phyloP scores from a whole-genome alignment of 2,888 invertebrate genomes.

The Bellardia pandia region DNA sequence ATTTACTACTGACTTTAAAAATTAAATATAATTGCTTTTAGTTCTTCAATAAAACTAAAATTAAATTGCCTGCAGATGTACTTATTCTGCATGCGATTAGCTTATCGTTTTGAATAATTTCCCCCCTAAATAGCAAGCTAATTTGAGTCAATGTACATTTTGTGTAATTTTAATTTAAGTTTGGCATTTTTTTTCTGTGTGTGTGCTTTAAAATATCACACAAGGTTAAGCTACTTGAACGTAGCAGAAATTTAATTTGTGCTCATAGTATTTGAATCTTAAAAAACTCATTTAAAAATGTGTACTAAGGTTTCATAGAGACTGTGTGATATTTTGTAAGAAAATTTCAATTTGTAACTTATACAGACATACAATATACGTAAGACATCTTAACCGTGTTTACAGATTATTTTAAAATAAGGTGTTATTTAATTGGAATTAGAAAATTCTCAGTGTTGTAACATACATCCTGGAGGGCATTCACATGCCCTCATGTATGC shows the following conservation, averaged over 20 bases:
- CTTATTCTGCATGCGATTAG: background rate
- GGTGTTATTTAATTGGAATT: background rate
- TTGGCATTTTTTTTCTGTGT: slow-evolving; percentile 11
- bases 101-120: background rate
- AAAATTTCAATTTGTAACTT: slow-evolving; percentile 17
- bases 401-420: background rate
- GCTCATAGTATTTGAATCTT: slow-evolving; percentile 30
- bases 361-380: background rate
- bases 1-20: no score
- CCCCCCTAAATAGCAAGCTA: slow-evolving; percentile 2
- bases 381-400: background rate
- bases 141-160: slow-evolving; percentile 50
- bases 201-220: slow-evolving; percentile 20
- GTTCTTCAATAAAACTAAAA: no score
- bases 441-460: no score
- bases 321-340: background rate
- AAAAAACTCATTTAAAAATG: slow-evolving; percentile 45
- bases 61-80: slow-evolving; percentile 13
- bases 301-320: background rate
- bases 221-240: slow-evolving; percentile 48
- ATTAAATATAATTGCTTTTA: no score
- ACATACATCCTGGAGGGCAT: no score
- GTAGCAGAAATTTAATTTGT: slow-evolving; percentile 48
- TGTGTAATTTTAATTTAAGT: slow-evolving; percentile 14
- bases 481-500: no score